Percentiles rank a stretch among this genome's conserved stretches.
phyloP scores from a whole-genome alignment of 1,140 invertebrate genomes.

The Fragariocoptes setiger region DNA sequence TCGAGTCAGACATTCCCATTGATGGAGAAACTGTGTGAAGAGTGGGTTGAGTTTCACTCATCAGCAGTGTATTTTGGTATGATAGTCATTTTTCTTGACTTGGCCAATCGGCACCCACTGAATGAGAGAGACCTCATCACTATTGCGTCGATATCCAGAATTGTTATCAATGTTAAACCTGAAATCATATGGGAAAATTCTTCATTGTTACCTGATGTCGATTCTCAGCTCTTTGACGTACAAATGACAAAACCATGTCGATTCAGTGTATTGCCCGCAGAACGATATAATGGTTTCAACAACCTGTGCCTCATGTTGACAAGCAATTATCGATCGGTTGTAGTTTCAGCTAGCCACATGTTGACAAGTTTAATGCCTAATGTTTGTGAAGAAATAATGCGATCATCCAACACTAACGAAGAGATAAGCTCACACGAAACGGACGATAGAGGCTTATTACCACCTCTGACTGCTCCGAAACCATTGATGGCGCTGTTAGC shows the following conservation, averaged over 20 bases:
- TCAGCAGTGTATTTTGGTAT: neutral
- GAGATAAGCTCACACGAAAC: neutral
- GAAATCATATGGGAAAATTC: neutral
- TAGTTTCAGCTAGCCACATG: neutral
- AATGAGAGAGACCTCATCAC: neutral
- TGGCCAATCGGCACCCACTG: neutral
- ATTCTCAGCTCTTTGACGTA: neutral
- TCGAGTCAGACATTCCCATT: slow-evolving; percentile 4
- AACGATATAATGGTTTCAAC: neutral
- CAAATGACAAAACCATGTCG: neutral
- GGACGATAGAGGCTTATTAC: no score
- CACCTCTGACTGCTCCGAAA: neutral
- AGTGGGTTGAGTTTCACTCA: slow-evolving; percentile 1
- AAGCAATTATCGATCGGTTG: neutral
- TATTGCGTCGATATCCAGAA: neutral
- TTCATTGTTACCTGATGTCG: neutral
- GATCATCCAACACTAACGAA: neutral
- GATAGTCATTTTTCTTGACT: neutral
- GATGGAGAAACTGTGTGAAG: no score
- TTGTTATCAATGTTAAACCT: neutral
- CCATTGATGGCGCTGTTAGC: slow-evolving; percentile 11
- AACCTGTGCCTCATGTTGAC: neutral
- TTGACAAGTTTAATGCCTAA: neutral
- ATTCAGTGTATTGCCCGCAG: neutral
- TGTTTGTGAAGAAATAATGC: neutral